Evolutionary conservation across 2,888 invertebrate genomes (phyloP).

Genomic region (Cephus spinipes): DNA sequence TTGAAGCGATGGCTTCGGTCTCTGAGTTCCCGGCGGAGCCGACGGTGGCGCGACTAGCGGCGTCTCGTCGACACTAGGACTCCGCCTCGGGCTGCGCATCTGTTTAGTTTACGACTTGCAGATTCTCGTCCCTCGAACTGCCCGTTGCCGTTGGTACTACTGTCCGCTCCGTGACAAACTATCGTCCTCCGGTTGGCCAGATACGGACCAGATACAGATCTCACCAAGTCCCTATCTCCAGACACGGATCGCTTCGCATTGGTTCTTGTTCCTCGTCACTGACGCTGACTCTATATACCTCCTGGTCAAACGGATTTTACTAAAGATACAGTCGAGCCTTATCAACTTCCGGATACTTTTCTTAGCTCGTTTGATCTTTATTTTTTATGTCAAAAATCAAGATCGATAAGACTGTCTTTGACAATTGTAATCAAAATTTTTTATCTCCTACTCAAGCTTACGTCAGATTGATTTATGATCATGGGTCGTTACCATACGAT

Average conservation of each 20-base stretch:
- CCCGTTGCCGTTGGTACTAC: slow-evolving; percentile 1
- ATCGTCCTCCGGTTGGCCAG: neutral
- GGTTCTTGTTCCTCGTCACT: neutral
- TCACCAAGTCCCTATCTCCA: neutral
- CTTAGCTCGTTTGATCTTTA: neutral
- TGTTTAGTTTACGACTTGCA: slow-evolving; percentile 32
- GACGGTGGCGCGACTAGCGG: slow-evolving; percentile 14
- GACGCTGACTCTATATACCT: neutral
- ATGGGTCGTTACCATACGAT: neutral
- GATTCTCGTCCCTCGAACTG: slow-evolving; percentile 6
- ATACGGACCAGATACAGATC: neutral
- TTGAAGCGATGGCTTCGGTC: slow-evolving; percentile 8
- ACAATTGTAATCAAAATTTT: neutral
- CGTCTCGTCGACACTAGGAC: slow-evolving; percentile 23
- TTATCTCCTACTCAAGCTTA: neutral
- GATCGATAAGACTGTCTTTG: neutral
- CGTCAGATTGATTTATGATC: neutral
- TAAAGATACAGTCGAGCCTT: neutral
- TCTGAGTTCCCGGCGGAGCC: slow-evolving; percentile 7
- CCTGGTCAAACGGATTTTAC: neutral
- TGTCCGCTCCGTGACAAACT: slow-evolving; percentile 3
- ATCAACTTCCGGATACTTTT: neutral
- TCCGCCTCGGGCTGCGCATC: slow-evolving; percentile 22
- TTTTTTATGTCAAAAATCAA: neutral
- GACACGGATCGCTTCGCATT: neutral